Evolutionary conservation across 2,888 invertebrate species (phyloP).

Genomic region (Callimorpha dominula): DNA sequence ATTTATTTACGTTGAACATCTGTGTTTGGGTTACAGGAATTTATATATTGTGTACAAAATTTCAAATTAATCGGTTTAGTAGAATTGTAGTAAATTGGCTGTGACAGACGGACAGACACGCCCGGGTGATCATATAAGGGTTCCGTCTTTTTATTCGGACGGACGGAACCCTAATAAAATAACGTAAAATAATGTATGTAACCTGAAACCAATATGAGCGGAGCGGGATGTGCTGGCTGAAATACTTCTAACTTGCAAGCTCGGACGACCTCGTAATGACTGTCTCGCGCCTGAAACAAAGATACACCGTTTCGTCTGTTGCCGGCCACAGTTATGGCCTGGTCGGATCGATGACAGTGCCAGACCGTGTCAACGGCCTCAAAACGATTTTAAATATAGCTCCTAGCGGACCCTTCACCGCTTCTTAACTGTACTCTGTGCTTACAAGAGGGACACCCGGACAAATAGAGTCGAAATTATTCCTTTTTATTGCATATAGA

Average conservation of each 20-base stretch:
- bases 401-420: background rate
- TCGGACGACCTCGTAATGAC: slow-evolving; percentile 64
- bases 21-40: too few species aligned
- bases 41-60: too few species aligned
- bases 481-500: too few species aligned
- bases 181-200: background rate
- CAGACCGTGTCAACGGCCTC: background rate
- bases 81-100: too few species aligned
- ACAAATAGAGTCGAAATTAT: too few species aligned
- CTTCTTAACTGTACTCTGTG: background rate
- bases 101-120: background rate
- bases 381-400: background rate
- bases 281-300: slow-evolving; percentile 56
- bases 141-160: background rate
- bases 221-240: slow-evolving; percentile 78
- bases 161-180: background rate
- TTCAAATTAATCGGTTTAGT: too few species aligned
- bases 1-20: too few species aligned
- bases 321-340: background rate
- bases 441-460: too few species aligned
- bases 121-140: background rate
- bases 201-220: slow-evolving; percentile 72
- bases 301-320: background rate
- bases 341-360: background rate
- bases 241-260: slow-evolving; percentile 68